These are phyloP conservation scores for Denticeps clupeoides DNA, from an alignment of 2,797 vertebrate genomes.

Conservation along the genomic window DNA sequence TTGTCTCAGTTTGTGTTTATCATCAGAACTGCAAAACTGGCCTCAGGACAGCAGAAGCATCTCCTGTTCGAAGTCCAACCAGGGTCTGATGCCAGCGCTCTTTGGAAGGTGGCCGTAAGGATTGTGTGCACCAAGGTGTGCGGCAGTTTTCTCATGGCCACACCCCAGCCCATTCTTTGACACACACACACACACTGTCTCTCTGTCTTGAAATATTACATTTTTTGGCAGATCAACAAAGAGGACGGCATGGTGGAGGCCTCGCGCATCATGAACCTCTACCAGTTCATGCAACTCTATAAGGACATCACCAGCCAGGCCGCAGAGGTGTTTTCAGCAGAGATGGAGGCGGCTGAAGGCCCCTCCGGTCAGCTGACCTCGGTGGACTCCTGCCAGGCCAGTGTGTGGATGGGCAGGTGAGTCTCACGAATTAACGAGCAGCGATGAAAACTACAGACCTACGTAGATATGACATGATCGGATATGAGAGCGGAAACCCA, in stretches of 20 bases:
- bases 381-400: conserved; percentile 81
- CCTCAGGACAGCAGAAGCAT: conserved; percentile 85
- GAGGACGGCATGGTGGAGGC: conserved; percentile 79
- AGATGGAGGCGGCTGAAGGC: conserved; percentile 53
- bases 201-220: not conserved
- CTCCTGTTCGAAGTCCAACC: conserved; percentile 92
- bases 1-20: too few relatives aligned
- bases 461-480: too few relatives aligned
- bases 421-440: not conserved
- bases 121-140: conserved; percentile 93
- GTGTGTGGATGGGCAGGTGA: conserved; percentile 96
- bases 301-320: conserved; percentile 90
- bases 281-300: conserved; percentile 95
- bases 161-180: not conserved
- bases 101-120: conserved; percentile 91
- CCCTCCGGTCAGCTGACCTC: conserved; percentile 56
- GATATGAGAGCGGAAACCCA: too few relatives aligned
- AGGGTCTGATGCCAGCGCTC: conserved; percentile 82
- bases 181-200: not conserved
- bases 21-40: conserved; percentile 83
- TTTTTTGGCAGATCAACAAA: conserved; percentile 80
- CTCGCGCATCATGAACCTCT: conserved; percentile 93
- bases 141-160: too few relatives aligned
- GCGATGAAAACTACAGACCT: too few relatives aligned
- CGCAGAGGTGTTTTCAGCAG: conserved; percentile 64